Evolutionary conservation across 2,797 vertebrate species (phyloP).

Genomic region (Sebastiscus tertius): DNA sequence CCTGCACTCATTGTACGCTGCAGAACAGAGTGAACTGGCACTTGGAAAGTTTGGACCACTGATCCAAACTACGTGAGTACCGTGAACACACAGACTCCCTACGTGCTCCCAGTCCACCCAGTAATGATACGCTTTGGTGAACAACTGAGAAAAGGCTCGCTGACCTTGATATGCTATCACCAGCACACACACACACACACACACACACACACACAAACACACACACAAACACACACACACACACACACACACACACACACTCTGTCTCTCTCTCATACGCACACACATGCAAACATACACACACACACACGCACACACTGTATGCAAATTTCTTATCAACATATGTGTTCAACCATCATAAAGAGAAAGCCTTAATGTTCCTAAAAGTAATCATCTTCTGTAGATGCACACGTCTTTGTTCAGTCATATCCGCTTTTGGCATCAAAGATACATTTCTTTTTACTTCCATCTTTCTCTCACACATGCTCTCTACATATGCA

Average conservation of each 20-base stretch:
- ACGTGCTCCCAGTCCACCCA: slow-evolving; percentile 68
- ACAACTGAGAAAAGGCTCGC: slow-evolving; percentile 64
- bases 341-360: neutral
- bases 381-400: slow-evolving; percentile 16
- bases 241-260: neutral
- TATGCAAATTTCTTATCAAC: slow-evolving; percentile 34
- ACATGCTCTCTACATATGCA: neutral
- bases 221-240: neutral
- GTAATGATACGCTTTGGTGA: slow-evolving; percentile 67
- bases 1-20: slow-evolving; percentile 35
- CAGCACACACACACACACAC: neutral
- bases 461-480: neutral
- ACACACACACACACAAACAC: neutral
- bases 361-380: neutral
- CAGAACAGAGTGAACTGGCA: slow-evolving; percentile 58
- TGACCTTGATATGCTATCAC: slow-evolving; percentile 55
- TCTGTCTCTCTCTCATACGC: too few species aligned
- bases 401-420: neutral
- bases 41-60: slow-evolving; percentile 60
- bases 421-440: neutral
- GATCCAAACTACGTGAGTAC: slow-evolving; percentile 70
- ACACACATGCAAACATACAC: neutral
- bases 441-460: neutral
- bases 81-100: slow-evolving; percentile 64
- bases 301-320: neutral